phyloP scores from a whole-genome alignment of 2,888 invertebrate genomes.

The Andrena chrysosceles region DNA sequence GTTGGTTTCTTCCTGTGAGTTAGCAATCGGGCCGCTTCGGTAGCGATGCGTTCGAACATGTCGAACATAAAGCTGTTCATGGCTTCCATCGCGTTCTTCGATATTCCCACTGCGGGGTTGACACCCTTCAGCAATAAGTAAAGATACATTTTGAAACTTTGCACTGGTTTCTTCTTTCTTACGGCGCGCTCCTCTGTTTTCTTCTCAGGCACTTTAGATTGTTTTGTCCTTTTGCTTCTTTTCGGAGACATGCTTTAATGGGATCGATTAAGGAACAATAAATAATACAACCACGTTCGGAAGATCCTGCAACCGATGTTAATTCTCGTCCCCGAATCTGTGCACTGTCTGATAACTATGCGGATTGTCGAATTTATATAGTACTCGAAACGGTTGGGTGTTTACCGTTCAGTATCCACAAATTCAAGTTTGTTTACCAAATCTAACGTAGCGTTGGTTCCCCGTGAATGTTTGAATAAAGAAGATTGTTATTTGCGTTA shows the following conservation, averaged over 20 bases:
- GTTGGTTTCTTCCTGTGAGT: rapidly evolving
- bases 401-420: too few species aligned
- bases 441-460: too few species aligned
- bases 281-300: too few species aligned
- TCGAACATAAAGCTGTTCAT: neutral
- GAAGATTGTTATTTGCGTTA: neutral
- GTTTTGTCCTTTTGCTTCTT: neutral
- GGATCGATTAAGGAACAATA: too few species aligned
- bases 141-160: neutral
- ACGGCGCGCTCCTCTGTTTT: rapidly evolving
- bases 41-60: neutral
- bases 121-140: neutral
- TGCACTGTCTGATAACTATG: too few species aligned
- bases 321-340: neutral
- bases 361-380: too few species aligned
- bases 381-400: too few species aligned
- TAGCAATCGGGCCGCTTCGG: neutral
- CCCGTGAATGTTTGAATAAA: too few species aligned
- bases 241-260: neutral
- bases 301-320: neutral
- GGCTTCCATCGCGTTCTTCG: neutral
- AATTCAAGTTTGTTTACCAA: too few species aligned
- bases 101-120: neutral
- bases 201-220: too few species aligned
- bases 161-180: neutral